Evolutionary conservation across 2,888 invertebrate genomes (phyloP), one percentile per base, ranked within the genome.

Genomic region (Phanerotoma sp.): DNA sequence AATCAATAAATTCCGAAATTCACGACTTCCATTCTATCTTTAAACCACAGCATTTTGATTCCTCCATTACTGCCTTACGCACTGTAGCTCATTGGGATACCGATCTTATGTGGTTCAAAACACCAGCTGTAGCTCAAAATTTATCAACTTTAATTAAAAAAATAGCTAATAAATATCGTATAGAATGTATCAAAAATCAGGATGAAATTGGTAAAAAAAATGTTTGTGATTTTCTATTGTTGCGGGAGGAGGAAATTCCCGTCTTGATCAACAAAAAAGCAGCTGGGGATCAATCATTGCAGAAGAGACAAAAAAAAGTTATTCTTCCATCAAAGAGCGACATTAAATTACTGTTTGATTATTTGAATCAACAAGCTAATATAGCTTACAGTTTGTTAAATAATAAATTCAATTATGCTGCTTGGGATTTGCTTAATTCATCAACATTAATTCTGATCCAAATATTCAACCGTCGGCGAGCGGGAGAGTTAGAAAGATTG

Each of bases 111-210:
- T n/a, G 37, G n/a, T 59, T 49, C 22, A 15, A 21, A 16, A 48
- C 51, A 20, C 58, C 61, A 10, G 32, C 61, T n/a, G 46, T 51
- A 15, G 61, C 58, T 3, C 41, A 47, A 7, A 51, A 21, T 32
- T 9, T 57, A 28, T 51, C 51, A n/a, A 58, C 58, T 5, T 40
- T 53, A 13, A 37, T 58, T 5, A 61, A 56, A 52, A 49, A 58
- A 35, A 28, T 58, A 9, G 56, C 54, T 15, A 44, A 41, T 16
- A 18, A 50, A 9, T 40, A 50, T 1, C n/a, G 13, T 2, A 48
- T 51, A 16, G 54, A 57, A 18, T 61, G 46, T 16, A 51, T 57
- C 4, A 54, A 53, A 28, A 46, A 35, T 6, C 15, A 41, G 16
- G 15, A 57, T 11, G 20, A 22, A 13, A 20, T 41, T 3, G 40